Evolutionary conservation across 2,797 vertebrate species (phyloP), one percentile per base, ranked within the genome.

Genomic region (Hylomyscus alleni): DNA sequence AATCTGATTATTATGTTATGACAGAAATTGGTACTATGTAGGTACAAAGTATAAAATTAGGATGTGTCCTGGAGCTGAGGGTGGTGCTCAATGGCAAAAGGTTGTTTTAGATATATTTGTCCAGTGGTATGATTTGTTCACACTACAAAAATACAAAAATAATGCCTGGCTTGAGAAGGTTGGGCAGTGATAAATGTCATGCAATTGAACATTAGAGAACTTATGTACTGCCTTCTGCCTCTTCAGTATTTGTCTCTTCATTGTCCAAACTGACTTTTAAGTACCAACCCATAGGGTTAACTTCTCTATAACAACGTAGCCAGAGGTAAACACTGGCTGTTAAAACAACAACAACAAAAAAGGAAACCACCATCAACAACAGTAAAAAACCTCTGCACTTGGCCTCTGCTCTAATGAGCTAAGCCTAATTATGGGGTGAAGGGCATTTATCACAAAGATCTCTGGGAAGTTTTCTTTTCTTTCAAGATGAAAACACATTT

Each of bases 51-150:
- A 1, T 14, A 7, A 52, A 34, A 37, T 67, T 67, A 52, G 52
- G 0, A 31, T 78, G 40, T 56, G 3, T 10, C 22, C 50, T 72
- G n/a, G 29, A 17, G 0, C 29, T n/a, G 6, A 15, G 26, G 3
- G 37, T 44, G 11, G 24, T 4, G 54, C 12, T 47, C 40, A 77
- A 1, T 77, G 56, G 31, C 1, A 60, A 31, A 76, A 60, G 6
- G 19, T 60, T 60, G 73, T 34, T 34, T 56, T 47, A 34, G 37
- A 17, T 58, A 19, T 10, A n/a, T 44, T 34, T 72, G 26, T 9
- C 11, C 44, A 15, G 14, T 1, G 1, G 7, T 73, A 2, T 22
- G 0, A n/a, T 58, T 56, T 56, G 58, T 34, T 0, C 12, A 44
- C 8, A 69, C 12, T n/a, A 80, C 11, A 54, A 40, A 54, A 44